Evolutionary conservation across 2,888 invertebrate species (phyloP).

Genomic region (Agelastica alni): DNA sequence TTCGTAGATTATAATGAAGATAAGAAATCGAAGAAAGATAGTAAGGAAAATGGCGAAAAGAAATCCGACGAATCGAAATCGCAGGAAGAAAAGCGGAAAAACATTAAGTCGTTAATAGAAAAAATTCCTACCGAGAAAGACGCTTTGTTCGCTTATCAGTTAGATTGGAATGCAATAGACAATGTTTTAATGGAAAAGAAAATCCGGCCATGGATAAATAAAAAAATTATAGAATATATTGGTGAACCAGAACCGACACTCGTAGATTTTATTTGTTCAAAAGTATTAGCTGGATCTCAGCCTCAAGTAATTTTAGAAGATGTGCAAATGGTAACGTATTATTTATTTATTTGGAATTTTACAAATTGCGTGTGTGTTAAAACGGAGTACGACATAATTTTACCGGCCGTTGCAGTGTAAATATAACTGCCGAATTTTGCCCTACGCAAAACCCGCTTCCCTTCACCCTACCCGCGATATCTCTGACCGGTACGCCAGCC

Average conservation of each 20-base stretch:
- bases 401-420: no score
- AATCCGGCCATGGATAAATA: conserved; percentile 99
- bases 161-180: conserved; percentile 85
- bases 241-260: conserved; percentile 98
- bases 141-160: conserved; percentile 90
- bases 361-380: no score
- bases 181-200: conserved; percentile 87
- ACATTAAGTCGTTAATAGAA: conserved; percentile 96
- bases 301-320: conserved; percentile 96
- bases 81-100: conserved; percentile 93
- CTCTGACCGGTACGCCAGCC: no score
- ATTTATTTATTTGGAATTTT: neutral
- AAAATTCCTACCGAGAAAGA: conserved; percentile 98
- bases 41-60: conserved; percentile 57
- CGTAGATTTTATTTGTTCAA: conserved; percentile 99
- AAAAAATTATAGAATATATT: conserved; percentile 99
- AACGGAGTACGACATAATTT: no score
- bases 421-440: no score
- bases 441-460: no score
- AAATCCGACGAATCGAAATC: conserved; percentile 67
- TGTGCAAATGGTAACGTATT: conserved; percentile 88
- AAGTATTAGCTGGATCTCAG: conserved; percentile 90
- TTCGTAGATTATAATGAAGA: conserved; percentile 66
- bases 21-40: conserved; percentile 45
- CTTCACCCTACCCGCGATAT: no score